Evolutionary conservation across 2,113 vertebrate genomes (phyloP), one percentile per base, ranked within the genome.

Genomic region (Dicerorhinus sumatrensis): DNA sequence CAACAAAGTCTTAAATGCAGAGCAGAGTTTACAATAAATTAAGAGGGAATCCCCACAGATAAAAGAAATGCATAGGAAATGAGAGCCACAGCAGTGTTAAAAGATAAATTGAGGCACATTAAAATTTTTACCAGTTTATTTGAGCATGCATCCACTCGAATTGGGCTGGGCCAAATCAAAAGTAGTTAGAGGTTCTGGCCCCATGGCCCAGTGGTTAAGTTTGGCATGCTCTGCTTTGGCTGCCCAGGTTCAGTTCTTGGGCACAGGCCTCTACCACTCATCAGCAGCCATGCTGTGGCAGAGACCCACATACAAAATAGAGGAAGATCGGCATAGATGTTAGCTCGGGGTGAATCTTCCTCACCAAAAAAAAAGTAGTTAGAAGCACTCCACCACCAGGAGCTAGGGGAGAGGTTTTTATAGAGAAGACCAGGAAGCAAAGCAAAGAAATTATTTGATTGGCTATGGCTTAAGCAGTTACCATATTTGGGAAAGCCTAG

Each of bases 11-110:
- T 91, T 76, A 94, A 75, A 46, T 42, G 25, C 13, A n/a, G n/a
- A 89, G 83, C 17, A 93, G 62, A 93, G 5, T 80, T 95, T 92
- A 25, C 5, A 90, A 65, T 27, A 92, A 67, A 63, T 69, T 91
- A 67, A 87, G 17, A 88, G 33, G 31, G 51, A 81, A 92, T 42
- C 6, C n/a, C 36, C 42, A 51, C 14, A 92, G 27, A 60, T 75
- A n/a, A 48, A 0, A 80, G 70, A 94, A 86, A 42, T 60, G 14
- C 33, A 62, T 54, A 80, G 17, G 27, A 51, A 86, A 54, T 33
- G n/a, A 91, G 16, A 90, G 27, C 46, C 11, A 56, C 23, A 2
- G 14, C 56, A 16, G n/a, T 87, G 54, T 72, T 82, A 60, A 60
- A 82, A 72, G 89, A 8, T 62, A 72, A 46, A 72, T 33, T 48